These are phyloP conservation scores for Drosophila kambysellisi DNA, from an alignment of 2,888 invertebrate species.

Conservation along the genomic window DNA sequence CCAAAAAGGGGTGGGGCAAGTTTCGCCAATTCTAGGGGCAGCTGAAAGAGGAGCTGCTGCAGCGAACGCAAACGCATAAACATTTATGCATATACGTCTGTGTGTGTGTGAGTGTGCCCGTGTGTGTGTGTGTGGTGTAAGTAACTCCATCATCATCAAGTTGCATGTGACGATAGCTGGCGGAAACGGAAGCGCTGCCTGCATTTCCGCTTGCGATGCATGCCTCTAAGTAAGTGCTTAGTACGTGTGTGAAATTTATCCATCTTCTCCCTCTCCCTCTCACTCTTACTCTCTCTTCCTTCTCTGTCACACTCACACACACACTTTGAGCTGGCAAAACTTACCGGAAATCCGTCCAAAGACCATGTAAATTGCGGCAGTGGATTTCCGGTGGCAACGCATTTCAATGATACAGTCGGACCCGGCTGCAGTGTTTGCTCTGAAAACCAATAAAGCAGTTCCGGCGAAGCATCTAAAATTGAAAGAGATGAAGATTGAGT, in stretches of 20 bases:
- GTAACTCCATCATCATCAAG: slow-evolving; percentile 43
- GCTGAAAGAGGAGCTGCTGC: slow-evolving; percentile 6
- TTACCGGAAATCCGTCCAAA: slow-evolving; percentile 94
- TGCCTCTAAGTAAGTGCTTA: slow-evolving; percentile 56
- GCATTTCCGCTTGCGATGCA: slow-evolving; percentile 64
- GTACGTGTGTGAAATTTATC: slow-evolving; percentile 35
- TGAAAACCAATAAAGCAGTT: slow-evolving; percentile 95
- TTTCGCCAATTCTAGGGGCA: neutral
- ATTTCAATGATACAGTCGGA: slow-evolving; percentile 95
- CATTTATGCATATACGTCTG: slow-evolving; percentile 59
- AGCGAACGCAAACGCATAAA: slow-evolving; percentile 41
- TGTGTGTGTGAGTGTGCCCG: neutral
- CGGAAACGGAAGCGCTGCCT: slow-evolving; percentile 74
- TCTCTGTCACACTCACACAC: neutral
- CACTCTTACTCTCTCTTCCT: neutral
- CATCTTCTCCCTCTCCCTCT: neutral
- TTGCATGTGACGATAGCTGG: slow-evolving; percentile 38
- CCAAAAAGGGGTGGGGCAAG: neutral
- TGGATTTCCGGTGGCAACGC: slow-evolving; percentile 97
- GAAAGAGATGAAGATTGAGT: slow-evolving; percentile 41
- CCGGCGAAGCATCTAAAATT: slow-evolving; percentile 92
- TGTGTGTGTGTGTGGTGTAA: slow-evolving; percentile 7
- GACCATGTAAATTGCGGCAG: slow-evolving; percentile 97
- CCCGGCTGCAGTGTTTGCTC: slow-evolving; percentile 97
- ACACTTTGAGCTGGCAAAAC: slow-evolving; percentile 72